Evolutionary conservation across 2,888 invertebrate species (phyloP).

Genomic region (Drosophila bunnanda): DNA sequence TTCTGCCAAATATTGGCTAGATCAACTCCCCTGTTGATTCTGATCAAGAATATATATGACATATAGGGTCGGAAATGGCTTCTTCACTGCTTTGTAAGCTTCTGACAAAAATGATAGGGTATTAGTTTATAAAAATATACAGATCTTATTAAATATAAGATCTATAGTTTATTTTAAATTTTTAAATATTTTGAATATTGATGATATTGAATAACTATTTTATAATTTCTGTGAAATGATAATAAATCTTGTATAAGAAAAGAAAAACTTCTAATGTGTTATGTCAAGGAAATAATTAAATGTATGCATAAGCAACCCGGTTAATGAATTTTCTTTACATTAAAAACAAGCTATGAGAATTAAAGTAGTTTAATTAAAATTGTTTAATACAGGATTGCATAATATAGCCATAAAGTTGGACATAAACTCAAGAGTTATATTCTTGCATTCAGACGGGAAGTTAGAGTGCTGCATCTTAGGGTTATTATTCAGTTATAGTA

Average conservation of each 20-base stretch:
- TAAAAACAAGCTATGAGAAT: background rate
- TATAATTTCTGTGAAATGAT: too few species aligned
- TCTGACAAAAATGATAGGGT: too few species aligned
- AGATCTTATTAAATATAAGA: too few species aligned
- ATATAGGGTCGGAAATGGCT: too few species aligned
- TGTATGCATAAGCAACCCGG: background rate
- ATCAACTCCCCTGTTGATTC: too few species aligned
- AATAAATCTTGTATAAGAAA: background rate
- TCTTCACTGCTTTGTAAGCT: too few species aligned
- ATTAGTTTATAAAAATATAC: too few species aligned
- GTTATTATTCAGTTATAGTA: background rate
- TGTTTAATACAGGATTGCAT: slow-evolving; percentile 5
- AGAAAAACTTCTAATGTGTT: background rate
- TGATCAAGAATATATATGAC: too few species aligned
- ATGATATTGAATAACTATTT: too few species aligned
- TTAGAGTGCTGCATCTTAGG: slow-evolving; percentile 15
- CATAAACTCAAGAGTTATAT: slow-evolving; percentile 23
- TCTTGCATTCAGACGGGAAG: slow-evolving; percentile 18
- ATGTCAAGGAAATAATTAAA: background rate
- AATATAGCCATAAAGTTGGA: slow-evolving; percentile 7
- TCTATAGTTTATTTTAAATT: too few species aligned
- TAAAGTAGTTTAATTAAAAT: background rate
- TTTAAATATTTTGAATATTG: too few species aligned
- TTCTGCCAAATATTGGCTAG: too few species aligned
- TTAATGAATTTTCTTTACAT: background rate